Percentiles rank a stretch among this genome's conserved stretches.
These are phyloP conservation scores for Poeciliopsis occidentalis DNA, from an alignment of 2,113 vertebrate genomes.

Conservation along the genomic window DNA sequence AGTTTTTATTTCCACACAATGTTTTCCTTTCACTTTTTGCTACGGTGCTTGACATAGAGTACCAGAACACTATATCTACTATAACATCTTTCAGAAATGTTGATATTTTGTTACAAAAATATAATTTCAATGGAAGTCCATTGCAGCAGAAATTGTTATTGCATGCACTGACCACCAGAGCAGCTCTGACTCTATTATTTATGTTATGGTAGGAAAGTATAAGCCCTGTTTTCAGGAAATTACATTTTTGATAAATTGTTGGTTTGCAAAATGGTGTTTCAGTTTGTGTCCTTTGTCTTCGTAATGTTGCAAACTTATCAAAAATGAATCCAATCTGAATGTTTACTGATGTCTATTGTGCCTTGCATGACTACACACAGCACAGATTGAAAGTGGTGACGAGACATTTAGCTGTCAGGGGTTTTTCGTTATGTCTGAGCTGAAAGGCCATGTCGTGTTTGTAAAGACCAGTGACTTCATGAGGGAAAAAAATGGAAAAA, in stretches of 20 bases:
- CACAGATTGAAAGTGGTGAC: background rate
- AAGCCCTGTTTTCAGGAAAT: too few species aligned
- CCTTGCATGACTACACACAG: background rate
- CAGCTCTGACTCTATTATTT: slow-evolving; percentile 1
- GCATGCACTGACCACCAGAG: background rate
- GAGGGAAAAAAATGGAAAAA: background rate
- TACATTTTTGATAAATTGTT: too few species aligned
- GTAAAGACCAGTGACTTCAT: background rate
- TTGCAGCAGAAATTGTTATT: background rate
- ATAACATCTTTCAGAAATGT: background rate
- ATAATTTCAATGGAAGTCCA: background rate
- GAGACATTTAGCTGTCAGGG: background rate
- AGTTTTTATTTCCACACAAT: background rate
- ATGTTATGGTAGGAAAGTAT: too few species aligned
- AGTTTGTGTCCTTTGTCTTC: too few species aligned
- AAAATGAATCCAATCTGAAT: too few species aligned
- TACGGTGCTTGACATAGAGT: background rate
- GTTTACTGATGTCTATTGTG: background rate
- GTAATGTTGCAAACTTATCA: too few species aligned
- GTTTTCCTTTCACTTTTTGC: background rate
- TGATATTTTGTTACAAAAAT: background rate
- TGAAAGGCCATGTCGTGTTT: background rate
- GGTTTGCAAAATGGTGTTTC: too few species aligned
- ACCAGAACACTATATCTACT: background rate
- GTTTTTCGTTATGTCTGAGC: background rate